Conservation (phyloP, 2,797 vertebrate species). For the Enteromius thamalakanensis region DNA sequence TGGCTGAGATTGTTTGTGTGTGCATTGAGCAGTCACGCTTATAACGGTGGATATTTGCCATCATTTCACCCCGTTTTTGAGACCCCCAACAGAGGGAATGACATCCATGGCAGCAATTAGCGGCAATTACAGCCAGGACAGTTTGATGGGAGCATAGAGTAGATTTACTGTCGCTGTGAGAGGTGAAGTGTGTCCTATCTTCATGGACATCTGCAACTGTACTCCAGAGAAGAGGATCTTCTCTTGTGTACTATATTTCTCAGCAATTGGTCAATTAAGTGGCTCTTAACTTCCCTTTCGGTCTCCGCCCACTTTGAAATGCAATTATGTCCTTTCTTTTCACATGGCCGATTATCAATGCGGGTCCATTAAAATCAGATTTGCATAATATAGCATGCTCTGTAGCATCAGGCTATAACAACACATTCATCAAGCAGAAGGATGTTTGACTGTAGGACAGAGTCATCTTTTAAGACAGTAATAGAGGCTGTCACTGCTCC, state of each 20-base stretch:
- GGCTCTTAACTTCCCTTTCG: constrained; percentile 30
- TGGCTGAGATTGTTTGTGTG: constrained; percentile 34
- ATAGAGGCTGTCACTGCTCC: constrained; percentile 20
- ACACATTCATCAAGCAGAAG: constrained; percentile 46
- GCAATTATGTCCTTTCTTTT: constrained; percentile 49
- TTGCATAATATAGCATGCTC: constrained; percentile 49
- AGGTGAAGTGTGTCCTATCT: constrained; percentile 44
- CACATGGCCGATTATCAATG: constrained; percentile 42
- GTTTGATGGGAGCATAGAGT: constrained; percentile 39
- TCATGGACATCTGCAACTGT: constrained; percentile 35
- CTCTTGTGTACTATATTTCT: constrained; percentile 49
- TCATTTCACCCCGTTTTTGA: constrained; percentile 43
- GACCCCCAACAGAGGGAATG: constrained; percentile 51
- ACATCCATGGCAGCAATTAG: constrained; percentile 54
- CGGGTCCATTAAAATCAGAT: constrained; percentile 48
- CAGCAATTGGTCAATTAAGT: constrained; percentile 49
- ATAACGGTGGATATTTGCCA: constrained; percentile 39
- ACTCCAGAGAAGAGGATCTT: constrained; percentile 44
- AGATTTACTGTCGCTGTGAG: constrained; percentile 34
- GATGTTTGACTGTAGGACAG: constrained; percentile 6
- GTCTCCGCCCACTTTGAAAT: constrained; percentile 29
- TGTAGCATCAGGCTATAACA: constrained; percentile 37
- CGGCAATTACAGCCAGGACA: constrained; percentile 49
- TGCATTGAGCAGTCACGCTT: constrained; percentile 35
- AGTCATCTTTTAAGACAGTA: constrained; percentile 25